Percentiles rank a stretch among this genome's conserved stretches.
These are phyloP conservation scores for Pseudanteris insignis DNA, from an alignment of 2,888 invertebrate species.

Conservation along the genomic window DNA sequence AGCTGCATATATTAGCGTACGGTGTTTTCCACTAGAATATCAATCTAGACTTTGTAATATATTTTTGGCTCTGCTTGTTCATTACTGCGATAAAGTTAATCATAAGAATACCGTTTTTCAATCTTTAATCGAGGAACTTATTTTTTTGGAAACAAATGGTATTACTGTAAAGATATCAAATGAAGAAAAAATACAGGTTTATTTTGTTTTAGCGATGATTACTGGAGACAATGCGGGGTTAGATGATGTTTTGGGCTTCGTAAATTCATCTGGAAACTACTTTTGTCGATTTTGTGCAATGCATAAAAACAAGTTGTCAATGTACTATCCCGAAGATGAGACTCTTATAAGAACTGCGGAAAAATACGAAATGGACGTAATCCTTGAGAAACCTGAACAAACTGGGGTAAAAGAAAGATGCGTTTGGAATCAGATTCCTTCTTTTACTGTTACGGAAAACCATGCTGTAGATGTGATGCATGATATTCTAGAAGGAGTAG, in stretches of 20 bases:
- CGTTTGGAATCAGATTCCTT: constrained; percentile 17
- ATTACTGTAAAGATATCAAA: constrained; percentile 22
- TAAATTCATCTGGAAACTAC: constrained; percentile 21
- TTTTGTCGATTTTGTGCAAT: constrained; percentile 35
- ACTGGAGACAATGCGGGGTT: constrained; percentile 33
- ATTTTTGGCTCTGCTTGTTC: constrained; percentile 7
- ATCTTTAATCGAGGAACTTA: constrained; percentile 27
- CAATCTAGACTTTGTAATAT: constrained; percentile 2
- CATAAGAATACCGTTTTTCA: constrained; percentile 9
- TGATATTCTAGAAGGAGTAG: constrained; percentile 22
- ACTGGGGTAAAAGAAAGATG: constrained; percentile 20
- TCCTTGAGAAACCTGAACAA: constrained; percentile 1
- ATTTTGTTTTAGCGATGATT: constrained; percentile 32
- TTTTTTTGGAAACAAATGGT: constrained; percentile 27
- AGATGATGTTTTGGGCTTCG: constrained; percentile 33
- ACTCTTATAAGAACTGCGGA: constrained; percentile 6
- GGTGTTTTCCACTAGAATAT: constrained; percentile 3
- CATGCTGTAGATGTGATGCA: constrained; percentile 22
- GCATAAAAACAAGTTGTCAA: constrained; percentile 2
- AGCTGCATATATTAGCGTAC: constrained; percentile 4
- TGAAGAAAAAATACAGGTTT: constrained; percentile 15
- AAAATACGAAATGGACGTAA: constrained; percentile 17
- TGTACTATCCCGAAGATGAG: constrained; percentile 9
- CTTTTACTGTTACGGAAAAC: constrained; percentile 14
- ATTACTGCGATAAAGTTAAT: constrained; percentile 8